phyloP scores from a whole-genome alignment of 2,113 vertebrate genomes.

The Burhinus oedicnemus region DNA sequence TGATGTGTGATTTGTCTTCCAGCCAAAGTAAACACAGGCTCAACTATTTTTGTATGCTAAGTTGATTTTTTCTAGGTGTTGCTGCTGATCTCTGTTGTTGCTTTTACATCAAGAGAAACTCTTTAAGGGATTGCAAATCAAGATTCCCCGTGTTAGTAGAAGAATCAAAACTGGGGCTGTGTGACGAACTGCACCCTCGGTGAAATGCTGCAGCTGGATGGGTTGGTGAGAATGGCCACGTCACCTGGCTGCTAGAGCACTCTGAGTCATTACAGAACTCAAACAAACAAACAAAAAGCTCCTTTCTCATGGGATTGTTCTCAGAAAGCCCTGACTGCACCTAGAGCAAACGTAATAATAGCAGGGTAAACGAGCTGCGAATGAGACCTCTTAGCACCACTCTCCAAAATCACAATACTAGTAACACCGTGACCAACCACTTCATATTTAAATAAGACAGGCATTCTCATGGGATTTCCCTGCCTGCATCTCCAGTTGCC shows the following conservation, averaged over 20 bases:
- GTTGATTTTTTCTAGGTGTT: constrained; percentile 26
- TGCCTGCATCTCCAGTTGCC: not conserved
- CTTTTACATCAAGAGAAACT: not conserved
- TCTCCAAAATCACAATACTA: not conserved
- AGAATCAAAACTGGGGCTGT: not conserved
- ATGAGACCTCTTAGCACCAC: not conserved
- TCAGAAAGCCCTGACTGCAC: not conserved
- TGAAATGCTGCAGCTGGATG: not conserved
- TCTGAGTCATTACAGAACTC: not conserved
- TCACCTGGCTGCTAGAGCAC: not conserved
- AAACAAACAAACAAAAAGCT: not conserved
- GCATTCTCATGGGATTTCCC: not conserved
- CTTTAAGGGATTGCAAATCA: not conserved
- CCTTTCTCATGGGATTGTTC: not conserved
- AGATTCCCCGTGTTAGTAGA: not conserved
- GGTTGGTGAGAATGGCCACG: not conserved
- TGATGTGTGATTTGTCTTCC: constrained; percentile 4
- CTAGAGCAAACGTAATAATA: not conserved
- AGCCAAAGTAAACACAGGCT: constrained; percentile 24
- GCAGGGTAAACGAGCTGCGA: not conserved
- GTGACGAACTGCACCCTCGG: not conserved
- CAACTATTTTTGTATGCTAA: not conserved
- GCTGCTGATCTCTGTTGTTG: not conserved
- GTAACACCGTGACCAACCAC: not conserved
- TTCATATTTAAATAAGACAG: not conserved